Conservation (phyloP, 2,797 vertebrate genomes). For the Sebastes goodei region DNA sequence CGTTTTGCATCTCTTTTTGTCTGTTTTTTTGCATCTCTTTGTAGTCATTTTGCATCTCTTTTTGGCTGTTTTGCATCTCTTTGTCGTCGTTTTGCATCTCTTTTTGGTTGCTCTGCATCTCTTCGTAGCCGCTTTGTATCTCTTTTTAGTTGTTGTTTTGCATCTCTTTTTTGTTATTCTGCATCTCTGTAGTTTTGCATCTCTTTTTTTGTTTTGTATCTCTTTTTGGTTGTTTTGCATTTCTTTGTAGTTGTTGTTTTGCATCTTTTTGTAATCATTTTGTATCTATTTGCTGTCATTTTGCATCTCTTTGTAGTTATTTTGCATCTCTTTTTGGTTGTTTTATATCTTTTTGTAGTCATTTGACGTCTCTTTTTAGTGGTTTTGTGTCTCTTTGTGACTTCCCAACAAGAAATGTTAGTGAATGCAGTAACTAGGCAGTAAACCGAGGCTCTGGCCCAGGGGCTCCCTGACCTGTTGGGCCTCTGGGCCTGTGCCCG, state of each 20-base stretch:
- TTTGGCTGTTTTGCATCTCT: not conserved
- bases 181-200: not conserved
- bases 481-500: not conserved
- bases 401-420: not conserved
- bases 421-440: not conserved
- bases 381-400: not conserved
- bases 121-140: not conserved
- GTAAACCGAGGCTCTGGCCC: too few species aligned
- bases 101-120: not conserved
- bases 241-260: too few species aligned
- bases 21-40: not conserved
- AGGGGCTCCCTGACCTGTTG: not conserved
- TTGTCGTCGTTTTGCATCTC: too few species aligned
- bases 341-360: not conserved
- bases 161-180: not conserved
- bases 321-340: not conserved
- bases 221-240: not conserved
- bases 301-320: not conserved
- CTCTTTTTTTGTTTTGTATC: not conserved
- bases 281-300: not conserved
- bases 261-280: not conserved
- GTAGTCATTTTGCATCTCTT: not conserved
- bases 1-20: not conserved
- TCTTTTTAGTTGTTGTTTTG: not conserved
- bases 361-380: not conserved